Percentiles rank a stretch among this genome's conserved stretches.
These are phyloP conservation scores for Sarcophaga peregrina DNA, from an alignment of 1,140 invertebrate genomes.

Conservation along the genomic window DNA sequence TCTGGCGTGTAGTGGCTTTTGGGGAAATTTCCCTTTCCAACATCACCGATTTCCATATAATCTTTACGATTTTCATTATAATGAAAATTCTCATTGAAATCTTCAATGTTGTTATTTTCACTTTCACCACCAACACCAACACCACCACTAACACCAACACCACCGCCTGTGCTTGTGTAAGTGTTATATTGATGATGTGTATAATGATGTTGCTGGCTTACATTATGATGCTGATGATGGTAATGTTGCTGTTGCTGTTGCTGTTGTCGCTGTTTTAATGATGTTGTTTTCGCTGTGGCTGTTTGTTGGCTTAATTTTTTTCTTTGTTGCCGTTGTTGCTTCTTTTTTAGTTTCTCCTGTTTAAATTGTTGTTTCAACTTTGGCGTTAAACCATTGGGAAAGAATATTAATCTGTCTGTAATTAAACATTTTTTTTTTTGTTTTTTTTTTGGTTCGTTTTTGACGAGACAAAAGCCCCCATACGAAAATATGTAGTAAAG, in stretches of 20 bases:
- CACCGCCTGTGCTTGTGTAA: not conserved
- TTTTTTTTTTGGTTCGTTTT: not conserved
- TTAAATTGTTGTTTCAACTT: conserved; percentile 46
- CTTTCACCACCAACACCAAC: conserved; percentile 1
- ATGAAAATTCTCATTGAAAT: conserved; percentile 39
- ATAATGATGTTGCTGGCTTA: conserved; percentile 25
- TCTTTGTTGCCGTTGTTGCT: conserved; percentile 6
- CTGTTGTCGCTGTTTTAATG: conserved; percentile 46
- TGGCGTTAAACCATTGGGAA: conserved; percentile 61
- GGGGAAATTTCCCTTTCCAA: not conserved
- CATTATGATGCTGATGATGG: conserved; percentile 44
- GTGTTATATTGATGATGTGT: conserved; percentile 43
- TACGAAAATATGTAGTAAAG: too few species aligned
- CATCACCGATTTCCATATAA: conserved; percentile 38
- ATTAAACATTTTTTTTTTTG: conserved; percentile 41
- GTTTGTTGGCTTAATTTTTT: conserved; percentile 45
- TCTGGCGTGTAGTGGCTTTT: not conserved
- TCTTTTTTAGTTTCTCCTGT: conserved; percentile 45
- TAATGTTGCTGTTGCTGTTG: conserved; percentile 45
- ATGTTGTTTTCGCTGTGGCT: conserved; percentile 20
- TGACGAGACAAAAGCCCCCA: not conserved
- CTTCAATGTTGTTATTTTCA: conserved; percentile 52
- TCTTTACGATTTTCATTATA: conserved; percentile 41
- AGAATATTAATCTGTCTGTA: conserved; percentile 66
- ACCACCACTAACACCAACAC: not conserved